Evolutionary conservation across 2,113 vertebrate genomes (phyloP), one percentile per base, ranked within the genome.

Genomic region (Calypte anna): DNA sequence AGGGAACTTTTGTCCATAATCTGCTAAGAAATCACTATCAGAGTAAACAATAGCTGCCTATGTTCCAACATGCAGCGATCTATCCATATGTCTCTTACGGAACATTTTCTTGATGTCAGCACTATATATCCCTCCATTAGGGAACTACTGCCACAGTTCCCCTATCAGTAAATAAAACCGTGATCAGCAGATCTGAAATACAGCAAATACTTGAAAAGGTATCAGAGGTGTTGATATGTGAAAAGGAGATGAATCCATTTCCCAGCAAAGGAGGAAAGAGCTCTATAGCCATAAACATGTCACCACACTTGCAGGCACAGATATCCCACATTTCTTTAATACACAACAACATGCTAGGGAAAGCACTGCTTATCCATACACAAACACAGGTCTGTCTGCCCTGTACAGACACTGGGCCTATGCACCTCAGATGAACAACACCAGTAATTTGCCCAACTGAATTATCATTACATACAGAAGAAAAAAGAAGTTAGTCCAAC

Each of bases 41-140:
- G 48, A 61, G 66, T 59, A 87, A 79, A 91, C 61, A 88, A 72
- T 66, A 91, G 82, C 69, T 70, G 58, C 81, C 77, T 92, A 61
- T 69, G 91, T 70, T 77, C 74, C 70, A 95, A 59, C 55, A 38
- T 40, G 21, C 80, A 87, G 78, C 77, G 84, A 87, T 94, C 91
- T 87, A 94, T 73, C 90, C 93, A 54, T 67, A 67, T 50, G 73
- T 84, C 88, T 94, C 76, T 55, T 54, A 89, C n/a, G 84, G 93
- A 94, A 85, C 48, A 57, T 81, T 96, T 91, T 85, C 90, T 91
- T 82, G 78, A 92, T 86, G 70, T 95, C 92, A 96, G 91, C 86
- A 87, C 69, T 84, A 90, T 90, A 92, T 64, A 91, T 89, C 70
- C 77, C 67, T 87, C 77, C 77, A 89, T 79, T 79, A 90, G 81